Evolutionary conservation across 2,888 invertebrate species (phyloP), one percentile per base, ranked within the genome.

Genomic region (Stenichneumon culpator): DNA sequence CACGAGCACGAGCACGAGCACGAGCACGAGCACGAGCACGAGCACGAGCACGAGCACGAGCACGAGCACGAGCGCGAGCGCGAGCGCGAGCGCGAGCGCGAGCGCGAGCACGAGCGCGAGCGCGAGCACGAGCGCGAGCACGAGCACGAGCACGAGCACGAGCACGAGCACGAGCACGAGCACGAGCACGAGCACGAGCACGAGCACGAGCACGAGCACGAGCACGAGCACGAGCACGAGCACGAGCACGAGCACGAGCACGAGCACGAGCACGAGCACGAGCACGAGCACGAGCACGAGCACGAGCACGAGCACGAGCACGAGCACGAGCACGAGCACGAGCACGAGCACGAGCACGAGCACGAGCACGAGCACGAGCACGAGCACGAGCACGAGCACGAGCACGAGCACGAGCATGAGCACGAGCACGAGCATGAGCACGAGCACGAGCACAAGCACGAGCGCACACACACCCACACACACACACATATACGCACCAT

Each of bases 21-120:
- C n/a, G n/a, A n/a, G 1, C 44, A 14, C 44, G 2, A 0, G 0
- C 36, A 1, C 6, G 0, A 7, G 9, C 36, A 1, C 36, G 69
- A 70, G 39, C 75, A 16, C 52, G 44, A 47, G 0, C 36, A 9
- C 70, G 65, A 28, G 60, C 73, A 25, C 52, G 54, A 69, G 50
- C 9, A 9, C 39, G 9, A 2, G 25, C 2, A 3, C 7, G 36
- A 7, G 7, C 36, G n/a, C n/a, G n/a, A n/a, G n/a, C n/a, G n/a
- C n/a, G n/a, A n/a, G n/a, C n/a, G n/a, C n/a, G n/a, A n/a, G n/a
- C n/a, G n/a, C n/a, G n/a, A n/a, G n/a, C n/a, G n/a, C n/a, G n/a
- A 36, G 1, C 44, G 2, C 44, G 2, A 0, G 0, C 36, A 1
- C 6, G 0, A 7, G 9, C 36, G 7, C 36, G 69, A 70, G 39